Evolutionary conservation across 2,113 vertebrate genomes (phyloP), one percentile per base, ranked within the genome.

Genomic region (Heterotilapia buettikoferi): DNA sequence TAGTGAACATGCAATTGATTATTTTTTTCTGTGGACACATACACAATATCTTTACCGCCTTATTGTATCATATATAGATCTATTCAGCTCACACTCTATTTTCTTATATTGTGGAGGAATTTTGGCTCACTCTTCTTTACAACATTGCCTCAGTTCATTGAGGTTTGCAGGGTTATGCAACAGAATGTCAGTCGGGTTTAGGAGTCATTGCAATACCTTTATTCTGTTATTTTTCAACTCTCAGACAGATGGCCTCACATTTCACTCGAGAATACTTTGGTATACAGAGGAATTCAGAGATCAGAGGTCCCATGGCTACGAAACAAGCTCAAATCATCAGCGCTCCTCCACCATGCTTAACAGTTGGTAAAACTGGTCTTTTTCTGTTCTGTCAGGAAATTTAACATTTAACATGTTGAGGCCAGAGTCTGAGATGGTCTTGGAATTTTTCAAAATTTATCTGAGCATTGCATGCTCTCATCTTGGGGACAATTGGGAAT

Each of bases 281-380:
- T 43, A 71, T 43, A 71, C 7, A 43, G 9, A 59, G 26, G 56
- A 63, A 29, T 33, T 63, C 6, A 36, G 16, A 63, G 29, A 63
- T 11, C 29, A 63, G 29, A 63, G 1, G 8, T 26, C 40, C 0
- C 0, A 3, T 73, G 40, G 21, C 21, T 45, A 43, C 3, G 0
- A 73, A 45, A 45, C 21, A 40, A 21, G 5, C 66, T 24, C 21
- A 26, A 45, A 73, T 45, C 38, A 45, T 73, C n/a, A 26, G 12
- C 1, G 1, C 66, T 45, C 0, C 13, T 45, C 68, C 68, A 26
- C 21, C 2, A 4, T 0, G 0, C 38, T 45, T 43, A 26, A 73
- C 5, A 73, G 2, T 7, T 45, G 40, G 21, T 26, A 45, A 26
- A 13, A 14, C 66, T 73, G 40, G 13, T 73, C 38, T 45, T 45